Evolutionary conservation across 2,888 invertebrate species (phyloP).

Genomic region (Gibbula magus): DNA sequence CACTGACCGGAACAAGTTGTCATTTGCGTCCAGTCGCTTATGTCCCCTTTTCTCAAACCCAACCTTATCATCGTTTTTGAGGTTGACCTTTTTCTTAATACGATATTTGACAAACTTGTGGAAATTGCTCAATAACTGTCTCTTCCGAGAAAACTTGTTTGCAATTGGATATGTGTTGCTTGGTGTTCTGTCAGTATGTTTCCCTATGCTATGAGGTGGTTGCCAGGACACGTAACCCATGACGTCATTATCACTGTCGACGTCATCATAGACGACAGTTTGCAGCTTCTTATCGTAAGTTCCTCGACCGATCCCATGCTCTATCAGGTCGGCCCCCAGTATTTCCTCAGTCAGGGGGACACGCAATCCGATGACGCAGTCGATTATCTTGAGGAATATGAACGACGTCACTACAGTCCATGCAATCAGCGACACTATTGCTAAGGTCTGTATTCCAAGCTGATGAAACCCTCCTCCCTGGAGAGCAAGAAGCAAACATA

Average conservation of each 20-base stretch:
- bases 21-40: too few relatives aligned
- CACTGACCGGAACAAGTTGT: not conserved
- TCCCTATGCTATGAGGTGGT: not conserved
- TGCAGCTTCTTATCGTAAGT: conserved; percentile 49
- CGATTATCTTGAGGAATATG: conserved; percentile 78
- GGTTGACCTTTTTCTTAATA: too few relatives aligned
- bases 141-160: not conserved
- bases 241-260: conserved; percentile 18
- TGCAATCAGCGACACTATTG: conserved; percentile 82
- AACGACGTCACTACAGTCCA: conserved; percentile 88
- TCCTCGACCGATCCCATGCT: conserved; percentile 79
- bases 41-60: too few relatives aligned
- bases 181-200: not conserved
- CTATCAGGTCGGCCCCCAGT: conserved; percentile 91
- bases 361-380: conserved; percentile 78
- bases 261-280: conserved; percentile 30
- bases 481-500: not conserved
- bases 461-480: conserved; percentile 89
- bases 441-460: conserved; percentile 87
- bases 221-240: not conserved
- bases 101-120: not conserved
- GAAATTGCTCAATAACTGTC: not conserved
- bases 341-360: conserved; percentile 91
- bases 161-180: too few relatives aligned
- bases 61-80: too few relatives aligned